phyloP scores from a whole-genome alignment of 1,140 invertebrate genomes.

The Aricia agestis region DNA sequence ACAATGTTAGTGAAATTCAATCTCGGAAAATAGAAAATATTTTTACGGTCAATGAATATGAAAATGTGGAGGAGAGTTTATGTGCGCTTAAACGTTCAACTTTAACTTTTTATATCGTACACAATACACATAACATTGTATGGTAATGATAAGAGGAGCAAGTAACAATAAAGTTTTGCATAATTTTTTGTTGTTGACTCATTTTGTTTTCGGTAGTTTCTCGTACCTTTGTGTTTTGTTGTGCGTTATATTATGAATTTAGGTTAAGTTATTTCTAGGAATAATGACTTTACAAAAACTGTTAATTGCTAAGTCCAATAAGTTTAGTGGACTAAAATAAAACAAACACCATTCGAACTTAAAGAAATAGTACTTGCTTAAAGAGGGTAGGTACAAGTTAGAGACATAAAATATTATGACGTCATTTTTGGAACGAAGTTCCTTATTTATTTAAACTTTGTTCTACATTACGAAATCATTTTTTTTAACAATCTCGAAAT shows the following conservation, averaged over 20 bases:
- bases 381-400: too few species aligned
- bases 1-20: constrained; percentile 72
- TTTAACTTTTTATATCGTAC: constrained; percentile 22
- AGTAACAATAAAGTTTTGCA: constrained; percentile 4
- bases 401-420: too few species aligned
- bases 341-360: too few species aligned
- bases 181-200: not conserved
- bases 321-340: too few species aligned
- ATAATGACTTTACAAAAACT: too few species aligned
- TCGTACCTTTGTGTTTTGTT: not conserved
- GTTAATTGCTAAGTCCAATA: too few species aligned
- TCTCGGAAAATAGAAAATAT: constrained; percentile 73
- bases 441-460: too few species aligned
- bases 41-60: constrained; percentile 74
- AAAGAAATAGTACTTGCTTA: too few species aligned
- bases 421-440: too few species aligned
- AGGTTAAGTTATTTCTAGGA: not conserved
- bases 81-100: constrained; percentile 47
- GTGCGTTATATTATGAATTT: too few species aligned
- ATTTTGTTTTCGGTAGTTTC: not conserved
- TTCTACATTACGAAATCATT: too few species aligned
- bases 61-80: constrained; percentile 62
- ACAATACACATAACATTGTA: constrained; percentile 10
- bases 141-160: not conserved
- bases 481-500: too few species aligned